A percentile compares a stretch with the other conserved stretches of the same genome.
These are phyloP conservation scores for Babylonia areolata DNA, from an alignment of 1,140 invertebrate genomes.

Conservation along the genomic window DNA sequence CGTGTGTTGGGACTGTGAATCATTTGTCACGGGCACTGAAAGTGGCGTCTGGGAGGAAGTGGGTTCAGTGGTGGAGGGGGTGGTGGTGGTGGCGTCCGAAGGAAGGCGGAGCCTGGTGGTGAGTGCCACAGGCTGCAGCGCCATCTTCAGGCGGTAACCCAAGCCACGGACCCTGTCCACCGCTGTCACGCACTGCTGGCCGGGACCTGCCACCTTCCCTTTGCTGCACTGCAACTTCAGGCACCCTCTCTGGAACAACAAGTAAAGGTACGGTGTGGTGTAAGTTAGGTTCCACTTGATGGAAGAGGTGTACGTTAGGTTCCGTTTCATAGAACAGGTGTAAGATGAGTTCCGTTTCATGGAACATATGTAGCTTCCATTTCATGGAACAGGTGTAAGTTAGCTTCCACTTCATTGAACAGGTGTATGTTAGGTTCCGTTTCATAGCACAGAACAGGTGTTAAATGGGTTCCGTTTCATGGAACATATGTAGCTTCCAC, in stretches of 20 bases:
- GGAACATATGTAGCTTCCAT: too few species aligned
- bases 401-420: too few species aligned
- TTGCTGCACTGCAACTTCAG: not conserved
- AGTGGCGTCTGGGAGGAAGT: not conserved
- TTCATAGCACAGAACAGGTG: too few species aligned
- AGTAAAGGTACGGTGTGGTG: not conserved
- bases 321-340: too few species aligned
- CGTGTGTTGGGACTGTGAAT: not conserved
- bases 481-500: too few species aligned
- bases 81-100: not conserved
- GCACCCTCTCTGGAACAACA: not conserved
- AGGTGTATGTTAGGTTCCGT: too few species aligned
- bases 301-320: too few species aligned
- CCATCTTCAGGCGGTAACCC: not conserved
- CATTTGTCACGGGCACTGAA: not conserved
- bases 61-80: not conserved
- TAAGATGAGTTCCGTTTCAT: too few species aligned
- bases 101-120: not conserved
- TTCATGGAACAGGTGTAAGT: too few species aligned
- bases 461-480: too few species aligned
- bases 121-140: not conserved
- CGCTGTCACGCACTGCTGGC: not conserved
- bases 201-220: not conserved
- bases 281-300: too few species aligned
- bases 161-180: not conserved